Evolutionary conservation across 2,797 vertebrate genomes (phyloP).

Genomic region (Crocidura indochinensis): DNA sequence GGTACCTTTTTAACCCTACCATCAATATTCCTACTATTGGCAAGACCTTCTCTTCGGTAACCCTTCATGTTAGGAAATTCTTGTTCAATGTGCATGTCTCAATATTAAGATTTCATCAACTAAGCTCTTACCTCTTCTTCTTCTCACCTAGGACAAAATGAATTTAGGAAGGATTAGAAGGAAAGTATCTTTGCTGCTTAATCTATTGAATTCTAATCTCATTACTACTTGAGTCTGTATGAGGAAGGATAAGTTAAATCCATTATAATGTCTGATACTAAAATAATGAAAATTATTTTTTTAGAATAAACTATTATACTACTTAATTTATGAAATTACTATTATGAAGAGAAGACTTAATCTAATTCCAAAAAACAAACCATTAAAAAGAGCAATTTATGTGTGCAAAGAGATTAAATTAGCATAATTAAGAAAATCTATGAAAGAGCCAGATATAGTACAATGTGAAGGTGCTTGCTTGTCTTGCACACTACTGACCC

Average conservation of each 20-base stretch:
- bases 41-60: slow-evolving; percentile 11
- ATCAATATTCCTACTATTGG: neutral
- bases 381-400: too few relatives aligned
- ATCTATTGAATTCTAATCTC: neutral
- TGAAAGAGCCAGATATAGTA: too few relatives aligned
- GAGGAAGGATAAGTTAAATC: neutral
- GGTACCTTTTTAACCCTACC: neutral
- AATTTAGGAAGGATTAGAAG: neutral
- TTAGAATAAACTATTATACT: slow-evolving; percentile 1
- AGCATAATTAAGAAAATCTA: too few relatives aligned
- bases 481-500: neutral
- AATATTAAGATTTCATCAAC: slow-evolving; percentile 53
- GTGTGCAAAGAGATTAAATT: too few relatives aligned
- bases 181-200: neutral
- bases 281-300: neutral
- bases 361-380: neutral
- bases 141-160: neutral
- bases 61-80: slow-evolving; percentile 47
- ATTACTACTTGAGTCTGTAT: neutral
- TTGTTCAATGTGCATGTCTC: slow-evolving; percentile 47
- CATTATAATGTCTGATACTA: slow-evolving; percentile 18
- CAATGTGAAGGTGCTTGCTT: too few relatives aligned
- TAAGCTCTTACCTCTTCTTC: neutral
- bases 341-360: neutral
- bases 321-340: slow-evolving; percentile 15